These are phyloP conservation scores for Eupithecia tripunctaria DNA, from an alignment of 2,888 invertebrate genomes.

Conservation along the genomic window DNA sequence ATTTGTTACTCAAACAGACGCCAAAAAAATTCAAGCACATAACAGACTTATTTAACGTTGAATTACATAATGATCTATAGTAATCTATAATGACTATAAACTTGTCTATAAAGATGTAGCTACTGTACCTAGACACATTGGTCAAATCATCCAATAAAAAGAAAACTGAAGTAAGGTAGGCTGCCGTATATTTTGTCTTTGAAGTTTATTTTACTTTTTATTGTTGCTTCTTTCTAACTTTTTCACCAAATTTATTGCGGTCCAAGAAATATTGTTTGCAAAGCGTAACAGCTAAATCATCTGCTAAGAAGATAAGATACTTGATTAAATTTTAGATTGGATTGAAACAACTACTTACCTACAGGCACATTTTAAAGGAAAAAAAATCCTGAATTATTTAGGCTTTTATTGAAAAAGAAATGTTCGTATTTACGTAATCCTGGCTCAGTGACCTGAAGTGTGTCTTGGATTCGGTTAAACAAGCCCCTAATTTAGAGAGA, in stretches of 20 bases:
- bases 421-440: background rate
- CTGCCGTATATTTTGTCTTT: slow-evolving; percentile 2
- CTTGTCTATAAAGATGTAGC: background rate
- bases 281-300: slow-evolving; percentile 18
- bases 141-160: background rate
- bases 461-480: background rate
- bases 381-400: background rate
- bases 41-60: background rate
- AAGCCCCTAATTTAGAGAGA: background rate
- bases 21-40: background rate
- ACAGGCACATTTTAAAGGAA: background rate
- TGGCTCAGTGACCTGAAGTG: background rate
- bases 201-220: slow-evolving; percentile 52
- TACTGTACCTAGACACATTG: background rate
- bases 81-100: background rate
- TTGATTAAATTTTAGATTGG: slow-evolving; percentile 21
- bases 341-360: background rate
- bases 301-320: slow-evolving; percentile 22
- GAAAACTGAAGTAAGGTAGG: slow-evolving; percentile 36
- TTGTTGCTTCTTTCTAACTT: slow-evolving; percentile 52
- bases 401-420: background rate
- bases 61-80: background rate
- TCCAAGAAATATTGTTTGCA: slow-evolving; percentile 24
- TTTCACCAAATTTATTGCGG: slow-evolving; percentile 38
- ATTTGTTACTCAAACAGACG: background rate